Evolutionary conservation across 2,113 vertebrate species (phyloP).

Genomic region (Ailurus styani): DNA sequence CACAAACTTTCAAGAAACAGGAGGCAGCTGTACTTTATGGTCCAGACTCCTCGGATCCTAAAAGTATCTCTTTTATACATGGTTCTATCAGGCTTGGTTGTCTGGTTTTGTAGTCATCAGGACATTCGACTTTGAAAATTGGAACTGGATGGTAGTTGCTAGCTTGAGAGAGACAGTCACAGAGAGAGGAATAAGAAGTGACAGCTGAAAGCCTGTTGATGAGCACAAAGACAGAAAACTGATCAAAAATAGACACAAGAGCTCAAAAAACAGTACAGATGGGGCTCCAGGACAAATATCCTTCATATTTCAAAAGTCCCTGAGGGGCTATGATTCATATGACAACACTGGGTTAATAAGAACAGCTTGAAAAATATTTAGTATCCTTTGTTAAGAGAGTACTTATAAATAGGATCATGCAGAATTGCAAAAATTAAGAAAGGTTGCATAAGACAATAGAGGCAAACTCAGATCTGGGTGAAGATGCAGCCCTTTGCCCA

Average conservation of each 20-base stretch:
- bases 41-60: background rate
- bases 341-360: slow-evolving; percentile 7
- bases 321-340: slow-evolving; percentile 4
- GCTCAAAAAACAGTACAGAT: slow-evolving; percentile 45
- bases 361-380: slow-evolving; percentile 38
- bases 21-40: background rate
- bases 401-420: background rate
- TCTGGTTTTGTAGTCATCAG: background rate
- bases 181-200: slow-evolving; percentile 2
- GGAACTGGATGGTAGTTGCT: background rate
- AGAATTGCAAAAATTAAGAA: background rate
- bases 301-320: slow-evolving; percentile 23
- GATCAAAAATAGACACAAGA: slow-evolving; percentile 49
- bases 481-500: background rate
- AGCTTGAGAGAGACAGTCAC: background rate
- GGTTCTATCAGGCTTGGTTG: background rate
- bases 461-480: background rate
- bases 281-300: slow-evolving; percentile 49
- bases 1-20: background rate
- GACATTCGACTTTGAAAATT: background rate
- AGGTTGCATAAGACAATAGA: background rate
- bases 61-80: background rate
- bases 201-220: slow-evolving; percentile 23
- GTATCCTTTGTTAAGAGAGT: background rate
- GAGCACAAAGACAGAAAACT: slow-evolving; percentile 36